Evolutionary conservation across 2,888 invertebrate genomes (phyloP).

Genomic region (Subacronicta megacephala): DNA sequence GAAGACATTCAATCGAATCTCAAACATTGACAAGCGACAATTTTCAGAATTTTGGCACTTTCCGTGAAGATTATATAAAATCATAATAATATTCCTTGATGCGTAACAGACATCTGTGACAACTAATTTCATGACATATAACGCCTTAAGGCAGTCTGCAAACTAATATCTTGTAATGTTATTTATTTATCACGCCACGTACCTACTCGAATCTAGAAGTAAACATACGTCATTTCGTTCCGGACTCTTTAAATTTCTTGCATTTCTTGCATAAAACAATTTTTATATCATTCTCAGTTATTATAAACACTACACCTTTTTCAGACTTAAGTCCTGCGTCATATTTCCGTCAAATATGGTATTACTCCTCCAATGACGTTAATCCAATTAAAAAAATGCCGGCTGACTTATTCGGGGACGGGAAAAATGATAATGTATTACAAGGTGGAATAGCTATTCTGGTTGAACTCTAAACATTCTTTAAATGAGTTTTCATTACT

Average conservation of each 20-base stretch:
- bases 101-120: slow-evolving; percentile 2
- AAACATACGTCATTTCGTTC: no score
- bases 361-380: slow-evolving; percentile 20
- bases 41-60: background rate
- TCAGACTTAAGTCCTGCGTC: slow-evolving; percentile 1
- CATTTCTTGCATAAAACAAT: no score
- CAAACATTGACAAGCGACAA: slow-evolving; percentile 7
- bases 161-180: no score
- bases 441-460: slow-evolving; percentile 28
- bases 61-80: background rate
- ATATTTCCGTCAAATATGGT: slow-evolving; percentile 15
- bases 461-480: slow-evolving; percentile 42
- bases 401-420: slow-evolving; percentile 34
- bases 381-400: slow-evolving; percentile 46
- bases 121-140: background rate
- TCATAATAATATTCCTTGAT: background rate
- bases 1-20: slow-evolving; percentile 9
- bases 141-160: no score
- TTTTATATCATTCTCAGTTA: no score
- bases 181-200: no score
- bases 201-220: no score
- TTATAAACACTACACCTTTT: slow-evolving; percentile 3
- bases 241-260: no score
- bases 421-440: slow-evolving; percentile 33
- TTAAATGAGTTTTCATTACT: slow-evolving; percentile 61